Conservation (phyloP, 1,140 invertebrate genomes). For the Caerostris darwini region DNA sequence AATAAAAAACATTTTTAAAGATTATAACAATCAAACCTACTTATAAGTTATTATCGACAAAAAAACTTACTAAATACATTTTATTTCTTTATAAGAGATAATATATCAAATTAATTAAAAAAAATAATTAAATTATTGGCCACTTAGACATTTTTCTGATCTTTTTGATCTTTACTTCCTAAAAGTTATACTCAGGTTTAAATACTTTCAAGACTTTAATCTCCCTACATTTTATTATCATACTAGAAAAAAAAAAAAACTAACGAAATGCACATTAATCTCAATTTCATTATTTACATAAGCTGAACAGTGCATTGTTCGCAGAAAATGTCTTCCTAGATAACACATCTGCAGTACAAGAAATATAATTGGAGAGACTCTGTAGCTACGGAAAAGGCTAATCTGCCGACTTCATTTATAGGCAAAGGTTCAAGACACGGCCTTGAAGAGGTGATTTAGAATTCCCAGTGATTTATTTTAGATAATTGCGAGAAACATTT, state of each 20-base stretch:
- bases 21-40: too few species aligned
- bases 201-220: background rate
- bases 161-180: background rate
- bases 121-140: too few species aligned
- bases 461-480: constrained; percentile 57
- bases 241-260: background rate
- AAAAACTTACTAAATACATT: too few species aligned
- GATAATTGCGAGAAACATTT: constrained; percentile 44
- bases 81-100: too few species aligned
- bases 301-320: background rate
- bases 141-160: background rate
- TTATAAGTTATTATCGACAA: too few species aligned
- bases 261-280: background rate
- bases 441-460: constrained; percentile 30
- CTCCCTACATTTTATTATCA: background rate
- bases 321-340: background rate
- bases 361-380: background rate
- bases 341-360: background rate
- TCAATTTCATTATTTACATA: background rate
- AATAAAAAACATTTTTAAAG: too few species aligned
- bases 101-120: too few species aligned
- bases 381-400: background rate
- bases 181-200: background rate
- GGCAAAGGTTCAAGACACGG: constrained; percentile 18
- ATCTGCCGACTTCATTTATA: background rate